Base-by-base conservation (phyloP, 2,797 vertebrate species). In the Neomorphus geoffroyi region DNA sequence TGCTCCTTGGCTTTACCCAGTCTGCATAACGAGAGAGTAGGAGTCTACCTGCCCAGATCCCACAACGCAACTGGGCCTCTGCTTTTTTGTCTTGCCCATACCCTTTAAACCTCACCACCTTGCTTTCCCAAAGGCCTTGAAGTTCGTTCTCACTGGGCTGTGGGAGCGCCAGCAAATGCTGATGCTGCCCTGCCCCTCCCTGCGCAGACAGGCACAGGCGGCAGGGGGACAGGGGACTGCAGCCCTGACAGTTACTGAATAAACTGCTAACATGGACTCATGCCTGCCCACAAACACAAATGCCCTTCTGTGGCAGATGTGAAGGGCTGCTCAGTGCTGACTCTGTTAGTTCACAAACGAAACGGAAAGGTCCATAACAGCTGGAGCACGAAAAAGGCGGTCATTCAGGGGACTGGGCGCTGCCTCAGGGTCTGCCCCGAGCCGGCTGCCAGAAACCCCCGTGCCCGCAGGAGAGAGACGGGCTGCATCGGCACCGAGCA, bases 321-420 rank as follows among this genome's bases (percentile, higher is more conserved):
- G 48, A 83, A 91, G 75, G 56, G 48, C 51, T 67, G 56, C 65
- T 80, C 74, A 57, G 62, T 56, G 56, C 80, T 92, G 37, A 81
- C 58, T 64, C 30, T 43, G 72, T 73, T 60, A 61, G 80, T n/a
- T 69, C 67, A 74, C 69, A 78, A n/a, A 45, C 45, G 45, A 45
- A 66, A 64, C 1, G 3, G 18, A 23, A 66, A 92, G 33, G 54
- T 54, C 62, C 74, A 84, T 62, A 78, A 54, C 3, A 33, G 82
- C 66, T 91, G 92, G 87, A 75, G 70, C 78, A 84, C 3, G 26
- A 92, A 95, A 91, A 88, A 91, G 67, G 69, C 35, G 1, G 56
- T 48, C 74, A 14, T 73, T 92, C 84, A 92, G 74, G 74, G 62
- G 45, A 61, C 7, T 9, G 26, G 58, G 37, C 28, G 30, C 65